Percentiles rank a stretch among this genome's conserved stretches.
Conservation (phyloP, 2,797 vertebrate genomes). For the Poeciliopsis turneri region DNA sequence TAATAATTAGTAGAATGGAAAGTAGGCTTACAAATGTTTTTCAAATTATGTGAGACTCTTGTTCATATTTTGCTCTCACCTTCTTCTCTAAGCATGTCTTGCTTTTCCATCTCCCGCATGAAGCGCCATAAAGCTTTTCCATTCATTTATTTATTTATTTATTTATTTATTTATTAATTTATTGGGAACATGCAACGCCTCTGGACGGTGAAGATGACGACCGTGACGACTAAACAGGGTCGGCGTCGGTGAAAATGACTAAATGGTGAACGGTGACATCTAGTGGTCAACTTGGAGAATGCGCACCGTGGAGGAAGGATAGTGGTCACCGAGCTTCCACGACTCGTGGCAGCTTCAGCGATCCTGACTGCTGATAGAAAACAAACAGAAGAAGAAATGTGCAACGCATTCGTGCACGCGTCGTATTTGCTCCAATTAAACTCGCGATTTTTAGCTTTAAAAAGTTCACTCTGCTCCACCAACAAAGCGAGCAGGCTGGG, state of each 20-base stretch:
- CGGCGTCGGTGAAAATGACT: slow-evolving; percentile 12
- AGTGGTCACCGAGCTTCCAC: background rate
- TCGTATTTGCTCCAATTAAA: background rate
- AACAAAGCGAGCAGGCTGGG: background rate
- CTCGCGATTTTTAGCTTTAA: background rate
- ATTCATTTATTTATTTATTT: no score
- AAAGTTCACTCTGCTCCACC: background rate
- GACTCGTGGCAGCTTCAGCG: background rate
- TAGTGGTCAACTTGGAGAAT: slow-evolving; percentile 58
- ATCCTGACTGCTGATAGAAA: background rate
- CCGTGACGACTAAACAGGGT: background rate
- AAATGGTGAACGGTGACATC: slow-evolving; percentile 73
- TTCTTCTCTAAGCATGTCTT: background rate
- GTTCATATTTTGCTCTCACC: background rate
- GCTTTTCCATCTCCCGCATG: background rate
- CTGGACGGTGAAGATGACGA: slow-evolving; percentile 20
- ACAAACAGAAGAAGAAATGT: background rate
- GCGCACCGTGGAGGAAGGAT: background rate
- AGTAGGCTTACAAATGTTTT: background rate
- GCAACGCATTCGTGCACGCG: background rate
- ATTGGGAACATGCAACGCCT: slow-evolving; percentile 9
- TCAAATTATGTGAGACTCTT: background rate
- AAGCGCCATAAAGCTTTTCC: background rate
- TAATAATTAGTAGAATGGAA: background rate
- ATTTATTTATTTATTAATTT: background rate